A percentile compares a stretch with the other conserved stretches of the same genome.
Evolutionary conservation across 2,797 vertebrate genomes (phyloP).

Genomic region (Syngnathus rostellatus): DNA sequence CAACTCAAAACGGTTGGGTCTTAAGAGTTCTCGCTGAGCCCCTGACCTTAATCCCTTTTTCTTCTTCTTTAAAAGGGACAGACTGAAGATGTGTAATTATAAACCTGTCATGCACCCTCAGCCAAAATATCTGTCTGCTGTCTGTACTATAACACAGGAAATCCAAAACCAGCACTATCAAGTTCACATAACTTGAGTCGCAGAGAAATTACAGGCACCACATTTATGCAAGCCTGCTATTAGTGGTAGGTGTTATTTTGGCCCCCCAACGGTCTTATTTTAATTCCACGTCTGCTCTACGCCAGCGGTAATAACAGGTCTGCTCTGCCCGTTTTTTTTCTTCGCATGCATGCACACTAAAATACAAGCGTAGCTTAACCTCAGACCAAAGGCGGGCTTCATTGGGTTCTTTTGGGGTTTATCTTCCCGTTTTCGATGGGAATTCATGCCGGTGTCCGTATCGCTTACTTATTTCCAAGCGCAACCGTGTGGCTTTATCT

Average conservation of each 20-base stretch:
- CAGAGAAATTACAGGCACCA: constrained; percentile 59
- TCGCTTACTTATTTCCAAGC: neutral
- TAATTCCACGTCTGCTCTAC: constrained; percentile 61
- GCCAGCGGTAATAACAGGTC: constrained; percentile 53
- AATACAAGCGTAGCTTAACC: constrained; percentile 30
- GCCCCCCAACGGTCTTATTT: constrained; percentile 49
- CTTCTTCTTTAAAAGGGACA: constrained; percentile 2
- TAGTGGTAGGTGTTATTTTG: constrained; percentile 67
- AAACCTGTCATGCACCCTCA: constrained; percentile 41
- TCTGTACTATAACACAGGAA: constrained; percentile 66
- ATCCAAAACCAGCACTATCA: constrained; percentile 59
- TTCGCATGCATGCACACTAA: constrained; percentile 36
- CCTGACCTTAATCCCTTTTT: neutral
- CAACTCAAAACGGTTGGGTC: neutral
- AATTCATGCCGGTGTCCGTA: constrained; percentile 15
- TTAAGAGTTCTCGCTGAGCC: neutral
- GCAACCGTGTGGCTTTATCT: neutral
- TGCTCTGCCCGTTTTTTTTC: constrained; percentile 21
- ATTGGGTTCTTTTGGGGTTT: constrained; percentile 30
- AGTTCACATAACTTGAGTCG: constrained; percentile 50
- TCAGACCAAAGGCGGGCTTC: constrained; percentile 17
- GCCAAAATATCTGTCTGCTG: constrained; percentile 58
- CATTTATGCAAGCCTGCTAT: constrained; percentile 52
- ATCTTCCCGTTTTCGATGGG: neutral
- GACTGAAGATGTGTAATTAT: constrained; percentile 45